These are phyloP conservation scores for Crossocerus cetratus DNA, from an alignment of 2,888 invertebrate species.

Conservation along the genomic window DNA sequence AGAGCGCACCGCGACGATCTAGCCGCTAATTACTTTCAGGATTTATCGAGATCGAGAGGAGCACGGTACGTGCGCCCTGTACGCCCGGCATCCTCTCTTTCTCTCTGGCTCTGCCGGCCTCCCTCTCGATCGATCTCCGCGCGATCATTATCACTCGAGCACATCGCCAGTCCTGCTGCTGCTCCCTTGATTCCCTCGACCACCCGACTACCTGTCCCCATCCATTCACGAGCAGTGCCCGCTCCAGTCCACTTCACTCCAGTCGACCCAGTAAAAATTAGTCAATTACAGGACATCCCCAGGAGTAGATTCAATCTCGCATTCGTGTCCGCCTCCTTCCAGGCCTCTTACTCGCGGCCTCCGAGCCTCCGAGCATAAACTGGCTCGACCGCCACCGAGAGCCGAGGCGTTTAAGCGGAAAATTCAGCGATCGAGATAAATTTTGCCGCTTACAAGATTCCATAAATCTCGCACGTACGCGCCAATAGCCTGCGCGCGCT, in stretches of 20 bases:
- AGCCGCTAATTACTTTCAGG: constrained; percentile 48
- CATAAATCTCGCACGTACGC: background rate
- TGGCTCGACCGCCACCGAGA: no score
- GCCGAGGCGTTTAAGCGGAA: no score
- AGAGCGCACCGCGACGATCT: constrained; percentile 29
- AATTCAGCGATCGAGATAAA: background rate
- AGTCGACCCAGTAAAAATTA: no score
- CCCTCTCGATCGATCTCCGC: constrained; percentile 22
- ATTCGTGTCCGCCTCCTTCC: no score
- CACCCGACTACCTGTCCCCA: background rate
- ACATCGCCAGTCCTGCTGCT: constrained; percentile 7
- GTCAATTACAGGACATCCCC: no score
- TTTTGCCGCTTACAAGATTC: background rate
- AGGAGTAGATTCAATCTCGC: no score
- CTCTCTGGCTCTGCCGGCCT: constrained; percentile 1
- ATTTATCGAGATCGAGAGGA: constrained; percentile 46
- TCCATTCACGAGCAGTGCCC: no score
- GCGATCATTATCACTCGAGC: constrained; percentile 44
- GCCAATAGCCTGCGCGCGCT: background rate
- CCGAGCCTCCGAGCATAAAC: no score
- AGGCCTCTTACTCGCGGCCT: no score
- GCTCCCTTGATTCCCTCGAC: background rate
- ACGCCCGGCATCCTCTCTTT: no score
- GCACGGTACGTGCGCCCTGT: no score
- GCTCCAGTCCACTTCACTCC: no score